Evolutionary conservation across 1,140 invertebrate genomes (phyloP).

Genomic region (Cyrtorhinus lividipennis): DNA sequence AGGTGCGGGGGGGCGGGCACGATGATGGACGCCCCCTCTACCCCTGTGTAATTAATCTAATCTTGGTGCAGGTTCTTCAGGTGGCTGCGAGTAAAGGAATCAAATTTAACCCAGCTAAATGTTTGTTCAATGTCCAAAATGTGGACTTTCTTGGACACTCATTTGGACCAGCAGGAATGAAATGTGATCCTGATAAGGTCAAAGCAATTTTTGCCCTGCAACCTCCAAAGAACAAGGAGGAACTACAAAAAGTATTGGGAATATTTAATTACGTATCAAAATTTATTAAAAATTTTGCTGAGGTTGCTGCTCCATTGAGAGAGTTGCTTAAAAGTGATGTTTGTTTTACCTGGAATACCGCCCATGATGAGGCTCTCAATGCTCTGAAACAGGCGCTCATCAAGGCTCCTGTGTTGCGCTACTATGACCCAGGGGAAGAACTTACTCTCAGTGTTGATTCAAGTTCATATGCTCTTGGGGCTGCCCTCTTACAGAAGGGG

Average conservation of each 20-base stretch:
- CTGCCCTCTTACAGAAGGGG: slow-evolving; percentile 30
- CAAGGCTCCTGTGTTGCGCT: slow-evolving; percentile 16
- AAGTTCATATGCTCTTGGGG: slow-evolving; percentile 28
- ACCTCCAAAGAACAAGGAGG: slow-evolving; percentile 12
- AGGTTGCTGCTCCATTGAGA: slow-evolving; percentile 15
- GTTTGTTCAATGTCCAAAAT: background rate
- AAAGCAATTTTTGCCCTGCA: slow-evolving; percentile 5
- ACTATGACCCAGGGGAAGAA: slow-evolving; percentile 23
- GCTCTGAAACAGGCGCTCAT: slow-evolving; percentile 18
- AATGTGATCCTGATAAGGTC: slow-evolving; percentile 4
- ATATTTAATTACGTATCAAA: slow-evolving; percentile 11
- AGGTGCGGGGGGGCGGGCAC: too few relatives aligned
- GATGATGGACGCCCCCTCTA: too few relatives aligned
- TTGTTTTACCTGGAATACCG: slow-evolving; percentile 10
- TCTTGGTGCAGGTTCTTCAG: slow-evolving; percentile 2
- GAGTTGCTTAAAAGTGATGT: slow-evolving; percentile 7
- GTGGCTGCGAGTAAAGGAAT: slow-evolving; percentile 15
- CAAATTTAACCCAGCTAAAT: background rate
- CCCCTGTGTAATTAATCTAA: too few relatives aligned
- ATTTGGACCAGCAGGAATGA: background rate
- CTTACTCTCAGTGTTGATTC: slow-evolving; percentile 25
- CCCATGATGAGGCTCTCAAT: slow-evolving; percentile 20
- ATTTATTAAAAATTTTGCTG: slow-evolving; percentile 17
- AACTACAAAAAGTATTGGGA: slow-evolving; percentile 13
- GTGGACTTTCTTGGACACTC: slow-evolving; percentile 13